Base-by-base conservation (phyloP, 2,113 vertebrate genomes). In the Prionailurus viverrinus region DNA sequence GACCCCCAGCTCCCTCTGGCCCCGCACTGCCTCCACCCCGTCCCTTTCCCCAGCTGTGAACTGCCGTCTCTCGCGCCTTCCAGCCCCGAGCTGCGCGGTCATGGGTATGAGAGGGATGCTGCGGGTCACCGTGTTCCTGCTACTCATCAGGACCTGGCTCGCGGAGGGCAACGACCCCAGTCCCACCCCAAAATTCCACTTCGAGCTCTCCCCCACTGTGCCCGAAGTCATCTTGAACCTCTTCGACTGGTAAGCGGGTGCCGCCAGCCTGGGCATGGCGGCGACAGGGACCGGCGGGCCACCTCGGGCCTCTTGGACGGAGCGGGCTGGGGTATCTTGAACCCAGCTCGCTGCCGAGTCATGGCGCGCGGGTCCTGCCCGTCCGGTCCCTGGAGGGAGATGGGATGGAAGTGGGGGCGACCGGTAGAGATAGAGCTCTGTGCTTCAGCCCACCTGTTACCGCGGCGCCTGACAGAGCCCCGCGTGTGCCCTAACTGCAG, bases 141-240 rank as follows among this genome's bases (percentile, higher is more conserved):
- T 97, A 45, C 93, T 97, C 86, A 93, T 98, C 86, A 82, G 92
- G 69, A 96, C 94, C 55, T 98, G 98, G 98, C 96, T 98, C 1
- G 94, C 96, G 0, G 97, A 97, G 55, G 73, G 97, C 73, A 31
- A 69, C 18, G 23, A 33, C 61, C 48, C 82, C 65, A 71, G 16
- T 80, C 73, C 94, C 18, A 41, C 51, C 66, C 85, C 81, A 4
- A 33, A 95, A 63, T 95, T 88, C 93, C 58, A 90, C 88, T 87
- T 93, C 4, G 74, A 79, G 91, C 74, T 74, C 76, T 55, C 94
- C 31, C 58, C 96, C 51, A 16, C 11, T 4, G 68, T 83, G 80
- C 95, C 98, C 10, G 61, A 95, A 68, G 89, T 89, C 94, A n/a
- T 97, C 81, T 45, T 83, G 89, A 85, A 95, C 29, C 87, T 98